A percentile compares a stretch with the other conserved stretches of the same genome.
Evolutionary conservation across 2,888 invertebrate species (phyloP).

Genomic region (Xanthostigma xanthostigma): DNA sequence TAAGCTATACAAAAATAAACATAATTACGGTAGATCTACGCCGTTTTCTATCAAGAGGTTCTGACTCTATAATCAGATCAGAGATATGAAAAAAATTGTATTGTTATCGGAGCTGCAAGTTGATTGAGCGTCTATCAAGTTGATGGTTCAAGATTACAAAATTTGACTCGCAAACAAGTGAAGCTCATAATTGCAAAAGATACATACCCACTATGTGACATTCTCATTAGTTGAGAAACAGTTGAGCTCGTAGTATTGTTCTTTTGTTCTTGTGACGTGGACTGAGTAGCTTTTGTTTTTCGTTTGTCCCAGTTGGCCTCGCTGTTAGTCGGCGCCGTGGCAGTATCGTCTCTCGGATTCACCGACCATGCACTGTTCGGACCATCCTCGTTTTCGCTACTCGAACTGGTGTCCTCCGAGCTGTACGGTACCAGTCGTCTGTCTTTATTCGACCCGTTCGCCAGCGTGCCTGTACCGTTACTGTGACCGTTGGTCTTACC

Average conservation of each 20-base stretch:
- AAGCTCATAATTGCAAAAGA: no score
- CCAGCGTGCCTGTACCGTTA: constrained; percentile 7
- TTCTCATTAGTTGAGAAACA: constrained; percentile 47
- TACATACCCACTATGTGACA: constrained; percentile 57
- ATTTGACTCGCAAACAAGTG: no score
- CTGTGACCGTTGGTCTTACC: constrained; percentile 7
- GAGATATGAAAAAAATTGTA: no score
- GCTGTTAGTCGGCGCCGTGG: constrained; percentile 15
- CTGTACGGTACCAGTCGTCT: constrained; percentile 29
- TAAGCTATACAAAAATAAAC: no score
- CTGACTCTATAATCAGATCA: no score
- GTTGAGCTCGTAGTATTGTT: constrained; percentile 22
- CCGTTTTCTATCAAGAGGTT: no score
- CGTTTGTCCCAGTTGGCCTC: constrained; percentile 15
- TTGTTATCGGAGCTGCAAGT: no score
- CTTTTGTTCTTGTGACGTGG: constrained; percentile 16
- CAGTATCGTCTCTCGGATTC: constrained; percentile 17
- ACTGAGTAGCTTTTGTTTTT: constrained; percentile 9
- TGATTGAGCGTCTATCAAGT: no score
- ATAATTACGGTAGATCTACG: no score
- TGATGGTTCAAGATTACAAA: no score
- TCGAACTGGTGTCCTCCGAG: constrained; percentile 25
- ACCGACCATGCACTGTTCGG: constrained; percentile 24
- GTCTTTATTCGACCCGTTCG: constrained; percentile 3
- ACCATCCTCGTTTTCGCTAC: constrained; percentile 21